A percentile compares a stretch with the other conserved stretches of the same genome.
Conservation (phyloP, 2,888 invertebrate species). For the Caenorhabditis sulstoni region DNA sequence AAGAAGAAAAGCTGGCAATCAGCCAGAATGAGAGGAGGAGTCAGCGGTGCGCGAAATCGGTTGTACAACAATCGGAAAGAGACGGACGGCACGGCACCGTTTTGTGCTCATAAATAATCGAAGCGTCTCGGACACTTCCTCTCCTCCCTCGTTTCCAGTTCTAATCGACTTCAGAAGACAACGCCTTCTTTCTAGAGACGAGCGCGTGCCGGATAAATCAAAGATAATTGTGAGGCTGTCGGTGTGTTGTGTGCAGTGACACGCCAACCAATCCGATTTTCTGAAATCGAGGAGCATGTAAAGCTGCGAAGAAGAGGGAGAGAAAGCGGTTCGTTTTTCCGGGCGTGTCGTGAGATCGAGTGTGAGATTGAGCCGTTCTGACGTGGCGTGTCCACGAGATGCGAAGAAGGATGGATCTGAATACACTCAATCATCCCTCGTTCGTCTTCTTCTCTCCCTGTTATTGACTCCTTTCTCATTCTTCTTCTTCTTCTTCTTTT, state of each 20-base stretch:
- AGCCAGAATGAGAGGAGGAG: constrained; percentile 40
- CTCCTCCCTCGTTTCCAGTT: constrained; percentile 22
- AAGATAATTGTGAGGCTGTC: constrained; percentile 38
- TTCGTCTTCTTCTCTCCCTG: neutral
- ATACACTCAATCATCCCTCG: neutral
- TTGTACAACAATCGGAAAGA: constrained; percentile 47
- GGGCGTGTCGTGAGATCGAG: constrained; percentile 25
- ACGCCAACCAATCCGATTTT: constrained; percentile 37
- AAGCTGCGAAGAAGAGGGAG: constrained; percentile 3
- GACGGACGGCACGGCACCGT: constrained; percentile 23
- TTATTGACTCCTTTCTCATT: neutral
- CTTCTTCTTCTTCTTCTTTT: neutral
- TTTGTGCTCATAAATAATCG: constrained; percentile 57
- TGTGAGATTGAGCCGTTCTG: constrained; percentile 46
- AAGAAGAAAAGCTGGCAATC: constrained; percentile 32
- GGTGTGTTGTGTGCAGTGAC: constrained; percentile 15
- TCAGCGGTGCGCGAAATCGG: constrained; percentile 59
- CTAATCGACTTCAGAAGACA: constrained; percentile 30
- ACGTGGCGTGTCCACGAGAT: constrained; percentile 13
- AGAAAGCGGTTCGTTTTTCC: constrained; percentile 21
- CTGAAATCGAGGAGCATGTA: constrained; percentile 16
- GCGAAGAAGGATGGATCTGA: neutral
- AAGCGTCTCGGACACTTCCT: constrained; percentile 23
- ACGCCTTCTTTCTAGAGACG: neutral
- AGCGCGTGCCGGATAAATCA: constrained; percentile 39